Conservation (phyloP, 35 echinoderm and acorn worm genomes). For the Lytechinus pictus region DNA sequence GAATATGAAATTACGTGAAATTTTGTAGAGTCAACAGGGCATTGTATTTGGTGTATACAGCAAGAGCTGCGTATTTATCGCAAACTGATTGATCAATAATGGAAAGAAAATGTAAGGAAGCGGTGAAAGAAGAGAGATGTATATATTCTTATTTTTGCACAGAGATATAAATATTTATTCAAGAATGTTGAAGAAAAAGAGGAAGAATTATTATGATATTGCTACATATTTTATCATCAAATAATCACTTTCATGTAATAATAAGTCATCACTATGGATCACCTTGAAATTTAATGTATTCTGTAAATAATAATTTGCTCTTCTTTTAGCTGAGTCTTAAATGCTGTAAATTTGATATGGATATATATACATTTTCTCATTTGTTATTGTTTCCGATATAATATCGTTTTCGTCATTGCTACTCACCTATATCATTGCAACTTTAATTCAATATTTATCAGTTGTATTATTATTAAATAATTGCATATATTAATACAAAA, state of each 20-base stretch:
- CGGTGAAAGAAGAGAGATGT: background rate
- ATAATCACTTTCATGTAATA: background rate
- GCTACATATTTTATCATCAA: background rate
- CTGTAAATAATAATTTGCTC: background rate
- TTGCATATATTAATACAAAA: no score
- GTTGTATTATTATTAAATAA: background rate
- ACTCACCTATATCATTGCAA: background rate
- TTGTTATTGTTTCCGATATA: no score
- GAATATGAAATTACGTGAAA: no score
- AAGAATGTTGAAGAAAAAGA: no score
- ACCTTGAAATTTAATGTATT: background rate
- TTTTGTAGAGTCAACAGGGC: no score
- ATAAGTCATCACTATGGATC: background rate
- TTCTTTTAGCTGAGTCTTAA: background rate
- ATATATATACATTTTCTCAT: no score
- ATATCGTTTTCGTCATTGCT: background rate
- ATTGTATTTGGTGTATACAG: no score
- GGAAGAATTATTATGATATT: background rate
- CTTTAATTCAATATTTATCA: background rate
- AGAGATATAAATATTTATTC: background rate
- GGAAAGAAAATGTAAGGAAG: background rate
- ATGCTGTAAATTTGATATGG: background rate
- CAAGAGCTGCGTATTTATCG: no score
- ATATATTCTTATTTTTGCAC: background rate
- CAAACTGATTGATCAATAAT: background rate